Evolutionary conservation across 2,888 invertebrate genomes (phyloP), one percentile per base, ranked within the genome.

Genomic region (Scrobipalpa atriplicella): DNA sequence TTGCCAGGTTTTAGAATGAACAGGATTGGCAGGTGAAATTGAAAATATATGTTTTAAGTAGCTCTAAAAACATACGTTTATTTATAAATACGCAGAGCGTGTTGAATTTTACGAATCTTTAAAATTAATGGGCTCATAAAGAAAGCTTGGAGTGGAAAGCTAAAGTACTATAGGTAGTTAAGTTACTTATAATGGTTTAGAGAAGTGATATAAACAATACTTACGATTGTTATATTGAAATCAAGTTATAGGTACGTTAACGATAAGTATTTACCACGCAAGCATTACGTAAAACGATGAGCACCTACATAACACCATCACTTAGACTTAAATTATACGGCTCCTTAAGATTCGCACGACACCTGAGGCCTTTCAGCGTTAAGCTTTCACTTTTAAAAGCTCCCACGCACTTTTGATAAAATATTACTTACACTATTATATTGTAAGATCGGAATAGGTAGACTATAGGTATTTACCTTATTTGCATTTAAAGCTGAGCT

Each of bases 291-390:
- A 58, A 58, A 8, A 58, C 16, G 58, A 16, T 58, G n/a, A n/a
- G 58, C 58, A 8, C n/a, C n/a, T 58, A 51, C n/a, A 29, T 56
- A 38, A 58, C 62, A 13, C 19, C 13, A 47, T 62, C 47, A 62
- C 62, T 61, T 61, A 47, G 51, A 51, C 38, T 1, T 38, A 52
- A 63, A 63, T 63, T 52, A 63, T 63, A 52, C 52, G 38, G 36
- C 38, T 63, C 38, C n/a, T 18, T 36, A 52, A 52, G 54, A 67
- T 56, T 65, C 64, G 16, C 56, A 10, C 11, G 9, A 38, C 68
- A 68, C 68, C 65, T 68, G 65, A 19, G 62, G 19, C 43, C 16
- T 39, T 62, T 43, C 41, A 63, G 51, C 38, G 21, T 51, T 43
- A 41, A 52, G 52, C 52, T 29, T 29, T 52, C 51, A n/a, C 52